Conservation (phyloP, 2,797 vertebrate species). For the Enteromius unitaeniatus region DNA sequence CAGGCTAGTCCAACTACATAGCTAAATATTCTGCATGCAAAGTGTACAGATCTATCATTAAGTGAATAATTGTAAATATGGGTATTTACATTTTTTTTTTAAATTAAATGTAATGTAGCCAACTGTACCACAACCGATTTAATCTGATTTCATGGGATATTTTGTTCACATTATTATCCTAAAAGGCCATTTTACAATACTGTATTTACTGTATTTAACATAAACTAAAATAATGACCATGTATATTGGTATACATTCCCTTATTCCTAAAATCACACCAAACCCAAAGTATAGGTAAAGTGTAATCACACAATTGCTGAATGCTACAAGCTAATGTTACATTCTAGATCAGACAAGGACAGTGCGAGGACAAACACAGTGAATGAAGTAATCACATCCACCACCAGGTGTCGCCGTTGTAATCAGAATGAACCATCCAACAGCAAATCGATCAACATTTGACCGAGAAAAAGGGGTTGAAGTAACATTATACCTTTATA, state of each 20-base stretch:
- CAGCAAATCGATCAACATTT: constrained; percentile 43
- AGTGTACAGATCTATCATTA: constrained; percentile 57
- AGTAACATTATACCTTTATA: constrained; percentile 56
- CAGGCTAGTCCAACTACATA: constrained; percentile 67
- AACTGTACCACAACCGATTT: constrained; percentile 28
- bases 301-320: constrained; percentile 9
- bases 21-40: constrained; percentile 85
- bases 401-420: constrained; percentile 51
- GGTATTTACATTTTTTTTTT: constrained; percentile 70
- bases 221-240: neutral
- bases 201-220: neutral
- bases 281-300: constrained; percentile 8
- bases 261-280: constrained; percentile 25
- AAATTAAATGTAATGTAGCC: constrained; percentile 55
- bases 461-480: constrained; percentile 41
- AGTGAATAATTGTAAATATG: constrained; percentile 57
- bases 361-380: constrained; percentile 28
- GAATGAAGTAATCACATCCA: constrained; percentile 19
- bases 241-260: constrained; percentile 1
- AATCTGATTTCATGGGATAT: neutral
- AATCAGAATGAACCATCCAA: constrained; percentile 3
- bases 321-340: constrained; percentile 59
- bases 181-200: neutral
- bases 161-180: neutral
- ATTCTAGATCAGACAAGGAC: constrained; percentile 39